Evolutionary conservation across 2,888 invertebrate species (phyloP), one percentile per base, ranked within the genome.

Genomic region (Orthonevra nobilis): DNA sequence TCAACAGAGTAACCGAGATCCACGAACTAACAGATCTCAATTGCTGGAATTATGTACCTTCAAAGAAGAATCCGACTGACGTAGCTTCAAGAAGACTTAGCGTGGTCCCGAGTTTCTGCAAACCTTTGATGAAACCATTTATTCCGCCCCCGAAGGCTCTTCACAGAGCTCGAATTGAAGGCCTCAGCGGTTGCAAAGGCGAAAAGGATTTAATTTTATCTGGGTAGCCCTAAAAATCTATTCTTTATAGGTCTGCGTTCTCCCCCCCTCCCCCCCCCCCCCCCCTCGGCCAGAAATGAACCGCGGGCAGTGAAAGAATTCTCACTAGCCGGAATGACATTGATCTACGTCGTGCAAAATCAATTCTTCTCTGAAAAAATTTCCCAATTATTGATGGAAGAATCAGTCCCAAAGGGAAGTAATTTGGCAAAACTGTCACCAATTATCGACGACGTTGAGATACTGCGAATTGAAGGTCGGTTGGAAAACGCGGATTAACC

Each of bases 171-270:
- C 1, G 23, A 52, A 54, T 9, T 6, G 9, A 26, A 38, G 23
- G 2, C n/a, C 0, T 14, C 44, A 44, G 20, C 20, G 14, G 7
- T 7, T 19, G 3, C 20, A 32, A 42, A 10, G 42, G 12, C 2
- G 30, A 42, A 19, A 58, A 23, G n/a, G 28, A 42, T 6, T 34
- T 60, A 2, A 46, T 56, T 9, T 17, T 30, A 56, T 60, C 44
- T 46, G 44, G 44, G 34, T 46, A 44, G 44, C 46, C 44, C 34
- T 20, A 42, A 7, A 19, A 9, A 20, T 30, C 1, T 15, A 19
- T 58, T 20, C 44, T 58, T 42, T 7, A 44, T n/a, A n/a, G n/a
- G 34, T 34, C 34, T 44, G 60, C 44, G 10, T 46, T 23, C 20
- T 46, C 9, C 14, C 44, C 14, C 3, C 32, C 20, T 26, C 36